Evolutionary conservation across 1,140 invertebrate genomes (phyloP).

Genomic region (Nasonia vitripennis): DNA sequence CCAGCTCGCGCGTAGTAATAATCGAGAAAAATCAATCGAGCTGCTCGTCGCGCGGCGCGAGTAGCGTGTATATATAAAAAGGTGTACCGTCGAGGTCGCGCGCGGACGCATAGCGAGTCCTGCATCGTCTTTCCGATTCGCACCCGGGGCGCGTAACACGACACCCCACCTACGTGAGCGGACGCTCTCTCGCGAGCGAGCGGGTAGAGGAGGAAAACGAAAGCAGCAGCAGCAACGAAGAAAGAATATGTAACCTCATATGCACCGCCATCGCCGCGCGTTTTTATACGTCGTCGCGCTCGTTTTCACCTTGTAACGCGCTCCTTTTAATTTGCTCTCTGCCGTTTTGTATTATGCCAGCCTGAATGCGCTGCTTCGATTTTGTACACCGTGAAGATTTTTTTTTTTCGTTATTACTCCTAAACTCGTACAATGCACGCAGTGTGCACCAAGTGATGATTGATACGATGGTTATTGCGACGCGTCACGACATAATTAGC

Average conservation of each 20-base stretch:
- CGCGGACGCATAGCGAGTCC: neutral
- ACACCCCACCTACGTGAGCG: constrained; percentile 14
- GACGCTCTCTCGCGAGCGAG: neutral
- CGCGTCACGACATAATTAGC: neutral
- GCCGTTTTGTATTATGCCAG: neutral
- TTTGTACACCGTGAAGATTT: neutral
- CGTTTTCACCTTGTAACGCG: neutral
- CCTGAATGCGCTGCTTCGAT: neutral
- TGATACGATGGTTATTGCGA: neutral
- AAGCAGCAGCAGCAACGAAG: neutral
- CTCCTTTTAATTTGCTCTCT: neutral
- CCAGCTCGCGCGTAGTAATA: neutral
- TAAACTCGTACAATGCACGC: no score
- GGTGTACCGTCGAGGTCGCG: neutral
- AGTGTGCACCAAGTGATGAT: no score
- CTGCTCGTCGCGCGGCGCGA: neutral
- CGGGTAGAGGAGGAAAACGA: neutral
- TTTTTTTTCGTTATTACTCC: no score
- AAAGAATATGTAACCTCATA: constrained; percentile 18
- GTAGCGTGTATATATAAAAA: neutral
- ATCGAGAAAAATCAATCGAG: neutral
- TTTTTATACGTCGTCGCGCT: constrained; percentile 8
- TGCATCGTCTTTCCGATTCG: constrained; percentile 39
- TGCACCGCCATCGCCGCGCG: neutral
- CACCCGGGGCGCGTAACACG: constrained; percentile 19